phyloP scores from a whole-genome alignment of 2,888 invertebrate genomes.

The Ophion costatus region DNA sequence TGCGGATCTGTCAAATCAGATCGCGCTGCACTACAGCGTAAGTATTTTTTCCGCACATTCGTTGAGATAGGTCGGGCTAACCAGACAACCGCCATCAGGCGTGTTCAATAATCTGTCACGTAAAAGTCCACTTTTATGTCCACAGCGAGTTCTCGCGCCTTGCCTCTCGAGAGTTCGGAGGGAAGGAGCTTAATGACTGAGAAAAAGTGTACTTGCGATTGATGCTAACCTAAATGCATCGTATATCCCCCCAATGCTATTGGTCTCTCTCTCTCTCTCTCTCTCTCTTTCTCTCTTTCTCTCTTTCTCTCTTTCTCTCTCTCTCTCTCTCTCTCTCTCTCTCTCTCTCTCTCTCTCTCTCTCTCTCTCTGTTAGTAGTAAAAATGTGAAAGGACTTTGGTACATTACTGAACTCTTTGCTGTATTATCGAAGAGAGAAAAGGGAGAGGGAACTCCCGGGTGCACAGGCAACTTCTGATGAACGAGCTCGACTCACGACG shows the following conservation, averaged over 20 bases:
- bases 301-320: not conserved
- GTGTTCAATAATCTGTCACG: slow-evolving; percentile 21
- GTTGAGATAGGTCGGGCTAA: slow-evolving; percentile 25
- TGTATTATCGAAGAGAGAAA: slow-evolving; percentile 19
- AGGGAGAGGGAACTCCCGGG: slow-evolving; percentile 31
- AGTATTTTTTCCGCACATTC: not conserved
- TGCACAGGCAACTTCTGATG: slow-evolving; percentile 72
- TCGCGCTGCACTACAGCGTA: not conserved
- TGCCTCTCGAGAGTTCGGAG: slow-evolving; percentile 1
- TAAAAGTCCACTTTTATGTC: slow-evolving; percentile 22
- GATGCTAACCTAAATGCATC: slow-evolving; percentile 13
- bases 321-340: slow-evolving; percentile 15
- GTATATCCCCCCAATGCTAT: not conserved
- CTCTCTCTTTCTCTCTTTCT: slow-evolving; percentile 17
- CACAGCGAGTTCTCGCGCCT: slow-evolving; percentile 2
- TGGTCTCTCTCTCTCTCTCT: not conserved
- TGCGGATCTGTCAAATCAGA: not conserved
- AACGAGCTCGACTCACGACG: slow-evolving; percentile 72
- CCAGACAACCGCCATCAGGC: slow-evolving; percentile 11
- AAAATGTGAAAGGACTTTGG: not conserved
- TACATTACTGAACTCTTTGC: slow-evolving; percentile 27
- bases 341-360: slow-evolving; percentile 1
- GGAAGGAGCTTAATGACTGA: slow-evolving; percentile 30
- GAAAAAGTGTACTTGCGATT: slow-evolving; percentile 34
- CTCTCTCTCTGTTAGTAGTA: slow-evolving; percentile 12